These are phyloP conservation scores for Galago senegalensis DNA, from an alignment of 2,797 vertebrate species.

Conservation along the genomic window DNA sequence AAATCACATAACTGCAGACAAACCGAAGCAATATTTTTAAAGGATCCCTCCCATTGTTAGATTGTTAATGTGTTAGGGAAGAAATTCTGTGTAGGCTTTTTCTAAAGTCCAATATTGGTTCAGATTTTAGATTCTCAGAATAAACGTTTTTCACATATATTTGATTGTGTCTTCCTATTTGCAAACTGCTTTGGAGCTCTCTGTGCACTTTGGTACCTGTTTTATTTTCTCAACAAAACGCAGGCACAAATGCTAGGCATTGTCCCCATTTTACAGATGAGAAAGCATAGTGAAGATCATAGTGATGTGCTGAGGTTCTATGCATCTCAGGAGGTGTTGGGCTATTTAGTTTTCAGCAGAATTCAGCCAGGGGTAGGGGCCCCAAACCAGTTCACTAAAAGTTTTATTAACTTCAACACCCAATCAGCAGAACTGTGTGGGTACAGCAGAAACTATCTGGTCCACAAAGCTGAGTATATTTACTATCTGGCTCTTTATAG, in stretches of 20 bases:
- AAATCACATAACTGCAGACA: conserved; percentile 84
- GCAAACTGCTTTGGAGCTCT: background rate
- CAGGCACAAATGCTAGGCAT: background rate
- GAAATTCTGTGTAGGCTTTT: conserved; percentile 88
- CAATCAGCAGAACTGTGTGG: background rate
- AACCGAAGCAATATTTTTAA: conserved; percentile 84
- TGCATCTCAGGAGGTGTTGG: background rate
- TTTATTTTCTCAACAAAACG: background rate
- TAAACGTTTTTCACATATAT: conserved; percentile 88
- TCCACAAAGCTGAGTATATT: background rate
- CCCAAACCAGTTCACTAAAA: background rate
- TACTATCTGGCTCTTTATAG: background rate
- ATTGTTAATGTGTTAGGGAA: conserved; percentile 85
- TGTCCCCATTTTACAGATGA: background rate
- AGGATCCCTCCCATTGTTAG: conserved; percentile 70
- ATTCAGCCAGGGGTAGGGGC: background rate
- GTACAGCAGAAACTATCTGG: background rate
- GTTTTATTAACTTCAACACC: background rate
- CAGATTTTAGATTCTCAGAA: conserved; percentile 89
- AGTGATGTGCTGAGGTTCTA: background rate
- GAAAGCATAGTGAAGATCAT: background rate
- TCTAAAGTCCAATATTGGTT: conserved; percentile 91
- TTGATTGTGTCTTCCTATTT: background rate
- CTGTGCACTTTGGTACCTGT: background rate
- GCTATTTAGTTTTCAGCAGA: background rate